Evolutionary conservation across 2,888 invertebrate species (phyloP), one percentile per base, ranked within the genome.

Genomic region (Dasysyrphus tricinctus): DNA sequence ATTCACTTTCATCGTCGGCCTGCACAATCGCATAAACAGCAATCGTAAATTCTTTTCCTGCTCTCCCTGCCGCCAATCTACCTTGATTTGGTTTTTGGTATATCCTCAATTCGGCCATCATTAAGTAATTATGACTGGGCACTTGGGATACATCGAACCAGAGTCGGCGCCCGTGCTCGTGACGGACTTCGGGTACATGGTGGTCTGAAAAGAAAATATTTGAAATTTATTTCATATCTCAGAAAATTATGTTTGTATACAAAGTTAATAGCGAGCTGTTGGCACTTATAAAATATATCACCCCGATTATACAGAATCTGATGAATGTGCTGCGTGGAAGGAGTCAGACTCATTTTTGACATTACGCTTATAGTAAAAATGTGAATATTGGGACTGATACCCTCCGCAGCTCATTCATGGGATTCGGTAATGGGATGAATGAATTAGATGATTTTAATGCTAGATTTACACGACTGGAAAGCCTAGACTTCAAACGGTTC

Each of bases 141-240:
- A 98, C 96, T 90, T 98, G 97, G 7, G 96, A 95, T 76, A 97
- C 96, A 93, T 98, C 98, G 93, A 99, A 99, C 97, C 97, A 98
- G 73, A 98, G 95, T 81, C 97, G 95, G 90, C 97, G 95, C 7
- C 98, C 98, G 90, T 96, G 95, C 88, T 97, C 97, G 91, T 98
- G 97, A 14, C 97, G 94, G 65, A 97, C 94, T 67, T 95, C 95
- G 39, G 96, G 95, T 69, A 96, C 94, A 90, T 96, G 96, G 92
- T 96, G 95, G 92, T 95, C 96, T 96, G 91, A 5, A 93, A 56
- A 32, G 9, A 32, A 47, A 67, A 63, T 39, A 42, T 29, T 59
- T 54, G 1, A 44, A 63, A 32, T 37, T 57, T 37, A 54, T 54
- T 54, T 54, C 54, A 54, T 34, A 19, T 39, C 24, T 24, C 24